Evolutionary conservation across 2,888 invertebrate species (phyloP), one percentile per base, ranked within the genome.

Genomic region (Xylocampa areola): DNA sequence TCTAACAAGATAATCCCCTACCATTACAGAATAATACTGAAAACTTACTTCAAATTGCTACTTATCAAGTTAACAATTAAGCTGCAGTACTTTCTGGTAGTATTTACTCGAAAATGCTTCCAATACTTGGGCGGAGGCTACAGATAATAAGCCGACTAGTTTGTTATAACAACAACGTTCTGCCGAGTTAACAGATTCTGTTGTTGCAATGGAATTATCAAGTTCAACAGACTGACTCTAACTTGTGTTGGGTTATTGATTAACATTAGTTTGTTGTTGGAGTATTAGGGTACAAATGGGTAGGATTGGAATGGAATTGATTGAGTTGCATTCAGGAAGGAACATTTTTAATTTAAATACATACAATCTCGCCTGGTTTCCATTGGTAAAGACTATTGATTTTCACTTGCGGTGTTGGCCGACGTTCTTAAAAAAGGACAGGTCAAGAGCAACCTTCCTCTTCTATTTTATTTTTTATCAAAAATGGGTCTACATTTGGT

Each of bases 141-240:
- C 40, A 6, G 51, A 48, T 71, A 57, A 53, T 68, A 57, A 64
- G 49, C 53, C 11, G 21, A 47, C 14, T 27, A 37, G 52, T 73
- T 40, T 14, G 50, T 68, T 73, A 59, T 55, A 55, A 65, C 52
- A 73, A 57, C 61, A 43, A 45, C 44, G 66, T 60, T 39, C 63
- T 54, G 16, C 14, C 2, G 45, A 49, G 57, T 52, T 61, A 59
- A 59, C 50, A 29, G 52, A 59, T 65, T 72, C 39, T 51, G 35
- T 59, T 57, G 70, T 72, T 73, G 59, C 49, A 48, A 11, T 36
- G 35, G 33, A 54, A 55, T 73, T 45, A 68, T 57, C 45, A 61
- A 71, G 50, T 61, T 27, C 44, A 65, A 61, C 54, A 64, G 33
- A 65, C 29, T 44, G 16, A 60, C n/a, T 48, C 40, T 27, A 62